Percentiles rank a stretch among this genome's conserved stretches.
phyloP scores from a whole-genome alignment of 1,140 invertebrate genomes.

The Helicoverpa armigera region DNA sequence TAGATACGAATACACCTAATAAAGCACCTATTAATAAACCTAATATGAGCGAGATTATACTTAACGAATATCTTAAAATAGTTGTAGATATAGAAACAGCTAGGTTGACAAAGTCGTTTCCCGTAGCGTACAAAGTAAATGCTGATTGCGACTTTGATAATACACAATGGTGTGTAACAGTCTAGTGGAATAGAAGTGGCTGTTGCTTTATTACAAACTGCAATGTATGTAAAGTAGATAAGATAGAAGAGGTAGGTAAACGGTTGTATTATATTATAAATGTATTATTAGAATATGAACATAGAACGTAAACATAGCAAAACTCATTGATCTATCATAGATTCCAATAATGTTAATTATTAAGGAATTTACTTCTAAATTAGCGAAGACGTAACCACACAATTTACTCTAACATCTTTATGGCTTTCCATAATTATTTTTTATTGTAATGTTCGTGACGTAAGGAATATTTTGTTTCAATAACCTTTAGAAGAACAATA shows the following conservation, averaged over 20 bases:
- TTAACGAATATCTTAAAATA: neutral
- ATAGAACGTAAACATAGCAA: neutral
- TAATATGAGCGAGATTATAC: neutral
- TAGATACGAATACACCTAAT: neutral
- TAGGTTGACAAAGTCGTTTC: slow-evolving; percentile 8
- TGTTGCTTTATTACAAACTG: neutral
- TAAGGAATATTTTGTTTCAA: too few species aligned
- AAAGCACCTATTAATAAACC: neutral
- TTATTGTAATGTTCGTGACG: too few species aligned
- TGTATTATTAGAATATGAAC: neutral
- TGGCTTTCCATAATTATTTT: too few species aligned
- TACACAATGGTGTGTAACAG: slow-evolving; percentile 11
- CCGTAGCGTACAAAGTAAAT: slow-evolving; percentile 17
- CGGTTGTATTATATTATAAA: neutral
- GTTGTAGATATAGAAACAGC: neutral
- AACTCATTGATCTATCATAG: too few species aligned
- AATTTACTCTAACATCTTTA: too few species aligned
- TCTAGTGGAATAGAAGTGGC: too few species aligned
- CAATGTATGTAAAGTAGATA: neutral
- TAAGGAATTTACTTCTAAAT: too few species aligned
- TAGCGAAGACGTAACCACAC: too few species aligned
- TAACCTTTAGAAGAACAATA: too few species aligned
- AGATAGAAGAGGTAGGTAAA: neutral
- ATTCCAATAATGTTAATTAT: too few species aligned
- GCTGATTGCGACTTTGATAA: slow-evolving; percentile 25